Base-by-base conservation (phyloP, 2,113 vertebrate genomes). In the Gulo gulo region DNA sequence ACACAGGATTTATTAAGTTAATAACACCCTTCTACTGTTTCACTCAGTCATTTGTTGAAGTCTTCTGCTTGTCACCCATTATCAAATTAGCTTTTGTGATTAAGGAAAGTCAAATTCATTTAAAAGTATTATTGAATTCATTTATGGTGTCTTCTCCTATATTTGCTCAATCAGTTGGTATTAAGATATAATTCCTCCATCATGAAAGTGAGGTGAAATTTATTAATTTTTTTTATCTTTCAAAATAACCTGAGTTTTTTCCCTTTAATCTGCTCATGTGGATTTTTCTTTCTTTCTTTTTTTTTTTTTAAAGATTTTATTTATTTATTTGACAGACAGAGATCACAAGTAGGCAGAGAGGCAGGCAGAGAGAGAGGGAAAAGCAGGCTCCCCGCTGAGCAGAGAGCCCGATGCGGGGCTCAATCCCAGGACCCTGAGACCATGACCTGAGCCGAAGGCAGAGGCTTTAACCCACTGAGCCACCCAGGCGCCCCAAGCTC, bases 41-140 rank as follows among this genome's bases (percentile, higher is more conserved):
- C 69, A 59, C 23, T 29, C 11, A 57, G 29, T 63, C 55, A n/a
- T 67, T 92, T 94, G 13, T 10, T 79, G n/a, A 96, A 87, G 39
- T 3, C 18, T 61, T 94, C 81, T 96, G 36, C 36, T 50, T 45
- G 29, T 73, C 39, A 74, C 23, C 34, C 4, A 57, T 92, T 84
- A 88, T 80, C 76, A 81, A 74, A 96, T 91, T 94, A 97, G 47
- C 34, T 92, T n/a, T 74, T 92, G 34, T 42, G 88, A 90, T 90
- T 90, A 91, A 94, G 42, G 39, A 95, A 91, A 91, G 18, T 65
- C 67, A 91, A 94, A 91, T 90, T 92, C 55, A 91, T 71, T 91
- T 95, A 45, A 73, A 93, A 45, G 61, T 95, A n/a, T 76, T 87
- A 81, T 4, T 74, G 42, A 74, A 94, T 57, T 83, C 74, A 93